Base-by-base conservation (phyloP, 1,140 invertebrate species). In the Acromyrmex echinatior region DNA sequence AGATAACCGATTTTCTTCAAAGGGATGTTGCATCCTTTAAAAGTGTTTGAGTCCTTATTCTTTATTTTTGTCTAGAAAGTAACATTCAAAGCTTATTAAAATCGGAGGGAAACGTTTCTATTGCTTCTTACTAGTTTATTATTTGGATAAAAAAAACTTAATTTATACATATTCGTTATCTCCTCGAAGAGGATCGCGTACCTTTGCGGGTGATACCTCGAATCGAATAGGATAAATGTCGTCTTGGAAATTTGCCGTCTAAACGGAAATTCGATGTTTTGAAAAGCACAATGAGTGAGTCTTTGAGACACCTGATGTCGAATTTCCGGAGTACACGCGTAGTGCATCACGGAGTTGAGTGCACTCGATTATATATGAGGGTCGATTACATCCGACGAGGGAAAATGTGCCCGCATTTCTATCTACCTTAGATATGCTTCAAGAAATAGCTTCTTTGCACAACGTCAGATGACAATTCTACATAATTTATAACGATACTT, bases 361-460 rank as follows among this genome's bases (percentile, higher is more conserved):
- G 68, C 73, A 28, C 56, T 70, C 60, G 53, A 87, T 89, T 90
- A 45, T 45, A 78, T 56, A 62, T 25, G 87, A 89, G 65, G 88
- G 58, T 89, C 88, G 80, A 45, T 51, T 62, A 76, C 25, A 28
- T 84, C 35, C 63, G 68, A 78, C 56, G 49, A 76, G 73, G 77
- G 82, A 62, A 79, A 77, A 87, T 49, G 60, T 39, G 45, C 77
- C 18, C 70, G 85, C 39, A 62, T 89, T 87, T 66, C 84, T 87
- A 76, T 84, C 74, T 76, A 78, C 66, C 65, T 68, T 53, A 82
- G 77, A 89, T 45, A 45, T n/a, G n/a, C 84, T 49, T 51, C 39
- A 18, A 53, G 60, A 84, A 90, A 73, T 74, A 51, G 31, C 76
- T 74, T 56, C 63, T 82, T 87, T 70, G 31, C 18, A 45, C 21